These are phyloP conservation scores for Anser cygnoides DNA, from an alignment of 2,113 vertebrate genomes.

Conservation along the genomic window DNA sequence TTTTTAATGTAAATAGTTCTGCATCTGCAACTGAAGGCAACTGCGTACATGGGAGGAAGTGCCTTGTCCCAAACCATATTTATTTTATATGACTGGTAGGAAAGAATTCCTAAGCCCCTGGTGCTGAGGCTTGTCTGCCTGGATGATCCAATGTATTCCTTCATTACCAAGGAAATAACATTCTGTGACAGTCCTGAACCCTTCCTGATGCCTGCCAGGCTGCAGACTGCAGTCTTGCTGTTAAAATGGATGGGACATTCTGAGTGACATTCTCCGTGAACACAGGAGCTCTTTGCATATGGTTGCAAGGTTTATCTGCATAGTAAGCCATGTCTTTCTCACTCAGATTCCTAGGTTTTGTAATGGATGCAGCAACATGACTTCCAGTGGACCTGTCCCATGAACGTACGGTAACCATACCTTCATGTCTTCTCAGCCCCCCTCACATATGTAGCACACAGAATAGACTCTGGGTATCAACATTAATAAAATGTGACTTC, in stretches of 20 bases:
- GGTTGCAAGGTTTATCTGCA: not conserved
- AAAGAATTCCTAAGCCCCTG: not conserved
- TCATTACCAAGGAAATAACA: not conserved
- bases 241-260: not conserved
- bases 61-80: not conserved
- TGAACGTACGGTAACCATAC: rapidly evolving
- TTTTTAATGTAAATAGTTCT: not conserved
- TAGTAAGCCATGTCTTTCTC: not conserved
- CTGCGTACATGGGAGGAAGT: not conserved
- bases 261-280: not conserved
- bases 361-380: not conserved
- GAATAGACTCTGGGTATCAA: not conserved
- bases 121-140: not conserved
- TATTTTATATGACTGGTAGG: not conserved
- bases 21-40: not conserved
- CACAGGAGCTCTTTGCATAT: not conserved
- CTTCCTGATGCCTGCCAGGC: not conserved
- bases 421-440: not conserved
- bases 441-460: rapidly evolving
- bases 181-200: not conserved
- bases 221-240: not conserved
- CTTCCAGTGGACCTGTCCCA: not conserved
- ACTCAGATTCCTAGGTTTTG: not conserved
- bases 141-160: not conserved
- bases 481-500: not conserved